Percentiles rank a stretch among this genome's conserved stretches.
Evolutionary conservation across 1,140 invertebrate genomes (phyloP).

Genomic region (Drosophila sproati): DNA sequence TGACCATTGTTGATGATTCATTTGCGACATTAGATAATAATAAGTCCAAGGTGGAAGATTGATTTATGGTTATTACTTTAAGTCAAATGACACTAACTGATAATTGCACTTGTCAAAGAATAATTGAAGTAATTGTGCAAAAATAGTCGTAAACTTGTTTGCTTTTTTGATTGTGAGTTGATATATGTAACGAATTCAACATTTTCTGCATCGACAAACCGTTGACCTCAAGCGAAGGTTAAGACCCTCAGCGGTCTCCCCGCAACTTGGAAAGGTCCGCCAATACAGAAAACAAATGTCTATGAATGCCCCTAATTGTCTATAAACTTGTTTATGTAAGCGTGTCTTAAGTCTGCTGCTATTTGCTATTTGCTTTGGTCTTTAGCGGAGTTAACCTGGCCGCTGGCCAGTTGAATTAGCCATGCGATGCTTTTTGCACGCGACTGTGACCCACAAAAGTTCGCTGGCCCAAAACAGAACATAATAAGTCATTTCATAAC

Average conservation of each 20-base stretch:
- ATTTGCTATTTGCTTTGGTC: slow-evolving; percentile 38
- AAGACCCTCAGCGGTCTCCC: slow-evolving; percentile 36
- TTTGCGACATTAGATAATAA: slow-evolving; percentile 5
- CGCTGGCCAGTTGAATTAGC: slow-evolving; percentile 14
- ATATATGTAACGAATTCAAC: slow-evolving; percentile 4
- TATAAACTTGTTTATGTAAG: slow-evolving; percentile 13
- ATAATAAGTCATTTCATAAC: slow-evolving; percentile 9
- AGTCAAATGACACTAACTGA: slow-evolving; percentile 6
- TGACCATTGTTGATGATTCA: neutral
- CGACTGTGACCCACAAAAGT: slow-evolving; percentile 68
- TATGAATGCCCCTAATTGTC: slow-evolving; percentile 18
- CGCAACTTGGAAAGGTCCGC: slow-evolving; percentile 49
- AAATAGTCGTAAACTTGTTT: neutral
- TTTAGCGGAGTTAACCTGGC: slow-evolving; percentile 15
- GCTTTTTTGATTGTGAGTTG: neutral
- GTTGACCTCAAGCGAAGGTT: slow-evolving; percentile 79
- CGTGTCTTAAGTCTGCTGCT: neutral
- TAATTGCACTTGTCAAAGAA: slow-evolving; percentile 1
- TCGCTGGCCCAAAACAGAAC: slow-evolving; percentile 17
- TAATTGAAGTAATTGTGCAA: neutral
- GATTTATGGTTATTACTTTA: no score
- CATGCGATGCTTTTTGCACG: slow-evolving; percentile 27
- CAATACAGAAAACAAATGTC: slow-evolving; percentile 18
- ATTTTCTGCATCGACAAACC: slow-evolving; percentile 73
- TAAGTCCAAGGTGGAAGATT: slow-evolving; percentile 1